These are phyloP conservation scores for Dicerorhinus sumatrensis DNA, from an alignment of 2,113 vertebrate genomes.

Conservation along the genomic window DNA sequence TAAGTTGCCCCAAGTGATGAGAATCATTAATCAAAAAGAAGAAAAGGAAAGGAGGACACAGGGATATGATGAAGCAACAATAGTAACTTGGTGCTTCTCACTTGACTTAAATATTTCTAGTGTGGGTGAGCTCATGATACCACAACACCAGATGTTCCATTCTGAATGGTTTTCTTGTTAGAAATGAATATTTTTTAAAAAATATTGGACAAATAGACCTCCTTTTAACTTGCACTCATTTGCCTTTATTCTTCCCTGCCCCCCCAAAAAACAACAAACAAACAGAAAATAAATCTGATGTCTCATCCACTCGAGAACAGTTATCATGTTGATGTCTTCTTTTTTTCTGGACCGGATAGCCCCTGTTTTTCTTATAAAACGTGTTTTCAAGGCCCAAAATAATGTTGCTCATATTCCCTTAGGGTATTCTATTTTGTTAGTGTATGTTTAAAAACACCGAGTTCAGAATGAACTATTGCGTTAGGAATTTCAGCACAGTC, in stretches of 20 bases:
- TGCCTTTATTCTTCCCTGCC: constrained; percentile 3
- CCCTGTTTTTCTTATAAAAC: background rate
- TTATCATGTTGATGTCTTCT: background rate
- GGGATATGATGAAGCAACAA: background rate
- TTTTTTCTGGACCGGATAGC: background rate
- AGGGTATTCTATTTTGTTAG: background rate
- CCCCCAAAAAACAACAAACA: background rate
- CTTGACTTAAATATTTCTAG: background rate
- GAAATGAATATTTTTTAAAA: background rate
- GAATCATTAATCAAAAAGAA: background rate
- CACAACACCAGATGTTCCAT: background rate
- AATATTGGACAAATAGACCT: background rate
- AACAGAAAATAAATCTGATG: background rate
- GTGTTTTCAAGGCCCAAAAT: background rate
- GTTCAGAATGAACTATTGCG: background rate
- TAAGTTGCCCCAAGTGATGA: background rate
- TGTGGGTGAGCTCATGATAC: background rate
- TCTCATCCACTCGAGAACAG: background rate
- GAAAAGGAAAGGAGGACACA: background rate
- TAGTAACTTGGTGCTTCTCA: background rate
- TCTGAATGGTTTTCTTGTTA: background rate
- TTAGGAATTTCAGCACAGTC: background rate
- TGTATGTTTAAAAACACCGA: background rate
- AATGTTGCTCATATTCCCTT: background rate
- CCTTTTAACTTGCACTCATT: background rate